Evolutionary conservation across 2,113 vertebrate genomes (phyloP).

Genomic region (Lipophrys pholis): DNA sequence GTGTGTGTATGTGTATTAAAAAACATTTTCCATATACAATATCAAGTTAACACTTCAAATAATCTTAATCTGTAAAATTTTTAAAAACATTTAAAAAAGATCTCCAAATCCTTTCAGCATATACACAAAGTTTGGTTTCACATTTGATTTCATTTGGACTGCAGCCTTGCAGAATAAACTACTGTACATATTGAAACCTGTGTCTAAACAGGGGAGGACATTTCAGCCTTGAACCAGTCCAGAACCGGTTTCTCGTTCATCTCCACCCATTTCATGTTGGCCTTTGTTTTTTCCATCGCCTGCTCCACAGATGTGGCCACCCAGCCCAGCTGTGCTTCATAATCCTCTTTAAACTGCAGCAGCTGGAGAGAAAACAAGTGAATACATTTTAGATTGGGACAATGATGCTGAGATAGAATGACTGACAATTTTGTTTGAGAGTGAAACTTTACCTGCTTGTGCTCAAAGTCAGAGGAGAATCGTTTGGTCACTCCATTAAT

Average conservation of each 20-base stretch:
- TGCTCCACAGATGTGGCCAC: constrained; percentile 82
- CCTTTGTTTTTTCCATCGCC: constrained; percentile 85
- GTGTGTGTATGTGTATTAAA: neutral
- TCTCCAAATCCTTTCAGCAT: neutral
- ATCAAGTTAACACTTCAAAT: constrained; percentile 9
- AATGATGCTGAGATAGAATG: no score
- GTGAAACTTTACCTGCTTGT: constrained; percentile 84
- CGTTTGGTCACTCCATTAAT: constrained; percentile 81
- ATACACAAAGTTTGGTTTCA: constrained; percentile 8
- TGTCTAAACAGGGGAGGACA: neutral
- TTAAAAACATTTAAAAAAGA: constrained; percentile 31
- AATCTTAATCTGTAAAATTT: constrained; percentile 30
- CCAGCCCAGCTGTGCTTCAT: constrained; percentile 77
- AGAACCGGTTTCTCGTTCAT: constrained; percentile 77
- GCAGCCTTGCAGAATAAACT: neutral
- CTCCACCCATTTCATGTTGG: constrained; percentile 89
- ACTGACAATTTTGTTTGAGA: no score
- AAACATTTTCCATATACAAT: constrained; percentile 7
- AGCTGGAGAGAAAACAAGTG: constrained; percentile 77
- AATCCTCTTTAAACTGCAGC: constrained; percentile 84
- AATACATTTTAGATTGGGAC: no score
- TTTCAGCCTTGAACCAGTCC: constrained; percentile 76
- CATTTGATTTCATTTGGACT: neutral
- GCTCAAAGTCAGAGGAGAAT: constrained; percentile 86
- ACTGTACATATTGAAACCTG: constrained; percentile 7